Evolutionary conservation across 1,140 invertebrate genomes (phyloP), one percentile per base, ranked within the genome.

Genomic region (Idris sp.): DNA sequence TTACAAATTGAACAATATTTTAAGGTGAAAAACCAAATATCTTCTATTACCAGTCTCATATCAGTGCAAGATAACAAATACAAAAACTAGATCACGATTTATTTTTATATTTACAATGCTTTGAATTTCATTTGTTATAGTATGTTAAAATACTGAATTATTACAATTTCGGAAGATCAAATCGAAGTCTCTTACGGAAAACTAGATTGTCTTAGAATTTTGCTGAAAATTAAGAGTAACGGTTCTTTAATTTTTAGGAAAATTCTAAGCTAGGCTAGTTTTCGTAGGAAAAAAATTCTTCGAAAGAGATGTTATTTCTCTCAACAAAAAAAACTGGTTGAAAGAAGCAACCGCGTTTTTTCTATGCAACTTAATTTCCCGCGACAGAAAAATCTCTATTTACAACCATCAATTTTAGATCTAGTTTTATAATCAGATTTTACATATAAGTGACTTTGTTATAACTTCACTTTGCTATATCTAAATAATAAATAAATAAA

Each of bases 401-500:
- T 68, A 68, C 35, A 40, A 4, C 4, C 49, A 49, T 18, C 16
- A 43, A 68, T 56, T 43, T 46, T 18, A 38, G 51, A 72, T 56
- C 68, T 72, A 62, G 49, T 48, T 56, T 72, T 14, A 62, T 62
- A 62, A 46, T 62, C 49, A 30, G 11, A 33, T 46, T 26, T 35
- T 56, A 56, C 35, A 3, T 69, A 56, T 56, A 62, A 72, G 43
- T 72, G 56, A 72, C 43, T 72, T 56, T 71, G 33, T 43, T 62
- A 19, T 35, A 41, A 43, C 28, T 46, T 38, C 49, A 54, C 13
- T 36, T 68, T 31, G 31, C 35, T 36, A 56, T 38, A 16, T 62
- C 56, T 61, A 61, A 54, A 61, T 72, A 62, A 62, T 49, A 48
- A 62, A 71, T 72, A 72, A 72, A 62, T 72, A 72, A 72, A 72